Percentiles rank a stretch among this genome's conserved stretches.
These are phyloP conservation scores for Okapia johnstoni DNA, from an alignment of 2,113 vertebrate genomes.

Conservation along the genomic window DNA sequence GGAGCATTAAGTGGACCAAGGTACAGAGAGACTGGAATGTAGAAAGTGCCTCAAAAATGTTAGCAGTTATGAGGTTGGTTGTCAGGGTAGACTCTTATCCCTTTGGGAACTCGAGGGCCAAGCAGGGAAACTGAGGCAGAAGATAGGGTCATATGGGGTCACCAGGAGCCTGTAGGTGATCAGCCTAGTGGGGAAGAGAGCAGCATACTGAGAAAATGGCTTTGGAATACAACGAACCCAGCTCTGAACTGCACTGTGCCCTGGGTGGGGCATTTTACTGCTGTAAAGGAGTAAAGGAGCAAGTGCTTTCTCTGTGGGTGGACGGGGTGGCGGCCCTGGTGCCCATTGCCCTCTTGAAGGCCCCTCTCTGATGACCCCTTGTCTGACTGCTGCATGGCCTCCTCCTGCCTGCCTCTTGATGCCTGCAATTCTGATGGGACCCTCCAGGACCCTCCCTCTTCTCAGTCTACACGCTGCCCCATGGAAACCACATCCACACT, in stretches of 20 bases:
- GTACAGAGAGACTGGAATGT: neutral
- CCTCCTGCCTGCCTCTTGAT: neutral
- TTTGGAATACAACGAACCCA: neutral
- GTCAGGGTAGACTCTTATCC: neutral
- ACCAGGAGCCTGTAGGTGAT: neutral
- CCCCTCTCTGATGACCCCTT: neutral
- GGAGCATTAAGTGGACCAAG: neutral
- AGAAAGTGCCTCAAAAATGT: neutral
- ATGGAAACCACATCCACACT: neutral
- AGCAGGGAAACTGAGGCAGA: neutral
- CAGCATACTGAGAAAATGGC: accelerated
- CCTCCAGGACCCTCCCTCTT: too few species aligned
- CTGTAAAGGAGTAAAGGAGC: too few species aligned
- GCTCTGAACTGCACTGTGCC: neutral
- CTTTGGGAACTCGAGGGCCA: neutral
- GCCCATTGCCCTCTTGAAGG: neutral
- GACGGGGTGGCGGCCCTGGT: too few species aligned
- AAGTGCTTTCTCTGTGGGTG: neutral
- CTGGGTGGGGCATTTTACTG: neutral
- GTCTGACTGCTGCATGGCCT: neutral
- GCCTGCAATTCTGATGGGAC: too few species aligned
- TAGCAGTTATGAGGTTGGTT: neutral
- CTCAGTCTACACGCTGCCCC: accelerated
- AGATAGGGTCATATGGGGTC: neutral
- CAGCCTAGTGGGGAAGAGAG: neutral